Evolutionary conservation across 2,797 vertebrate species (phyloP), one percentile per base, ranked within the genome.

Genomic region (Sardinella longiceps): DNA sequence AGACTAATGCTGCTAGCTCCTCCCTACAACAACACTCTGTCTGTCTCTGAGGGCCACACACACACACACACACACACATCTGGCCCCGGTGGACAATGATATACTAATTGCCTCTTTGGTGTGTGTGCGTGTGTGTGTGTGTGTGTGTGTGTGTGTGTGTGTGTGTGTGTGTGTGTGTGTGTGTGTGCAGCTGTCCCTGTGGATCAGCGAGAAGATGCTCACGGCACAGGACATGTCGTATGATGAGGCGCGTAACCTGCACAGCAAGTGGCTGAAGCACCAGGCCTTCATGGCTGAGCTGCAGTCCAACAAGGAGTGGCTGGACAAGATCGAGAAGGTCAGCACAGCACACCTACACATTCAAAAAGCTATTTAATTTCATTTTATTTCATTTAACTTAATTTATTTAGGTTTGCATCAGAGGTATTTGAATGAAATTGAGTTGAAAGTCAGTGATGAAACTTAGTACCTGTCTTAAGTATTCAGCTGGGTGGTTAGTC

Each of bases 271-370:
- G 98, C 94, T 99, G 81, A 99, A 99, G 83, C 98, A 99, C 87
- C 98, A 99, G 90, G 98, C 98, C 3, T 99, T 99, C 90, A 99
- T 99, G 97, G 98, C 98, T 18, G 98, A 99, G 50, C 97, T 99
- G 83, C 98, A 96, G 88, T 98, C 97, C 91, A 99, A 97, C 91
- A 97, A 97, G 93, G 97, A 97, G 82, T 97, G 97, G 97, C 95
- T 97, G 84, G 97, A 97, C 86, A 97, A 97, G 92, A 97, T 97
- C 60, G 94, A n/a, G n/a, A n/a, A n/a, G n/a, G n/a, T n/a, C n/a
- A n/a, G n/a, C n/a, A n/a, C n/a, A n/a, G n/a, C n/a, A n/a, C n/a
- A n/a, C n/a, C n/a, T n/a, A n/a, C n/a, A n/a, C n/a, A n/a, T n/a
- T n/a, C n/a, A n/a, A n/a, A n/a, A n/a, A n/a, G n/a, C n/a, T n/a